Evolutionary conservation across 2,797 vertebrate genomes (phyloP).

Genomic region (Emydoidea blandingii): DNA sequence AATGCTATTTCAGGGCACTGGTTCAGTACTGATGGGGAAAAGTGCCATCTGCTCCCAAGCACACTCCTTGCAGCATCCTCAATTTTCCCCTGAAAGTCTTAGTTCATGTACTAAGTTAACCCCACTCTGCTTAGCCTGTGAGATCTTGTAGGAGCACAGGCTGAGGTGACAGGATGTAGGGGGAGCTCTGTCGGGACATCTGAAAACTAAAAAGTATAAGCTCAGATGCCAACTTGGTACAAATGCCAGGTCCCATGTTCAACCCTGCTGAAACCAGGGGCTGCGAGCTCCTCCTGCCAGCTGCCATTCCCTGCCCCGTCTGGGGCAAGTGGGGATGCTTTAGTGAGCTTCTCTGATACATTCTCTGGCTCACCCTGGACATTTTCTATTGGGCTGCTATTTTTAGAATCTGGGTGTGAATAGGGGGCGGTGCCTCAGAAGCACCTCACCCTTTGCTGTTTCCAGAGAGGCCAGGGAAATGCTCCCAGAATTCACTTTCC

Average conservation of each 20-base stretch:
- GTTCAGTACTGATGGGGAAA: not conserved
- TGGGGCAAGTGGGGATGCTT: not conserved
- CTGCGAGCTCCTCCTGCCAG: not conserved
- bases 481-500: not conserved
- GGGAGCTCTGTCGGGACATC: not conserved
- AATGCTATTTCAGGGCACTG: not conserved
- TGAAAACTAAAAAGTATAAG: not conserved
- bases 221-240: not conserved
- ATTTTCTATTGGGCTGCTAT: not conserved
- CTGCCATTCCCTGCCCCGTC: not conserved
- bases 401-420: not conserved
- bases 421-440: not conserved
- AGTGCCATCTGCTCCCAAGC: not conserved
- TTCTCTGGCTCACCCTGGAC: not conserved
- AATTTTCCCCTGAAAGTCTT: not conserved
- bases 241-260: not conserved
- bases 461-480: not conserved
- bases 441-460: not conserved
- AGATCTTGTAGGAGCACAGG: not conserved
- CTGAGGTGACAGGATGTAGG: not conserved
- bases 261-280: not conserved
- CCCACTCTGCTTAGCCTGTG: not conserved
- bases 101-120: not conserved
- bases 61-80: not conserved
- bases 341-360: not conserved